These are phyloP conservation scores for Scylla paramamosain DNA, from an alignment of 1,140 invertebrate genomes.

Conservation along the genomic window DNA sequence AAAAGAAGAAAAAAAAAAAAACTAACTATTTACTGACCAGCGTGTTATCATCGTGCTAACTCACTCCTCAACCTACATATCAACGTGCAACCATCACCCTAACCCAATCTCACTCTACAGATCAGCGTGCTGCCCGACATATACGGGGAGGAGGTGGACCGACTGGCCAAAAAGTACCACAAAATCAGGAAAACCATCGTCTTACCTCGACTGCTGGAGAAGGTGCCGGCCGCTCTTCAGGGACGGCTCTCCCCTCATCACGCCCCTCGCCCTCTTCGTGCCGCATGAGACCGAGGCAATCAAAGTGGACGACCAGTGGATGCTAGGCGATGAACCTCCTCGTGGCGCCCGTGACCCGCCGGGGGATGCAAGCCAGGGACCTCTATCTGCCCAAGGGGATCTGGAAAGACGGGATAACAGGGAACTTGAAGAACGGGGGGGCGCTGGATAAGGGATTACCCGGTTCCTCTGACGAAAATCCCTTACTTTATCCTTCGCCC, in stretches of 20 bases:
- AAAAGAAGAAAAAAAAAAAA: no score
- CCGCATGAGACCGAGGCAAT: constrained; percentile 90
- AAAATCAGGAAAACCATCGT: constrained; percentile 70
- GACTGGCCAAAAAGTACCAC: constrained; percentile 27
- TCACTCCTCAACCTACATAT: no score
- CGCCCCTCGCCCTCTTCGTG: constrained; percentile 95
- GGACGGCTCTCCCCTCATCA: constrained; percentile 90
- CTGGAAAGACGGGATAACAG: constrained; percentile 94
- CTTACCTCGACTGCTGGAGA: constrained; percentile 78
- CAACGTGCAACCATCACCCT: no score
- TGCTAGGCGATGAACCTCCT: constrained; percentile 94
- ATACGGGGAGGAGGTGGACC: constrained; percentile 65
- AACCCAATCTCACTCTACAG: constrained; percentile 19
- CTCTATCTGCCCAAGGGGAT: constrained; percentile 93
- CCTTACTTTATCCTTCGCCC: constrained; percentile 59
- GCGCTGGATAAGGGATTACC: constrained; percentile 85
- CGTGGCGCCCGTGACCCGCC: constrained; percentile 92
- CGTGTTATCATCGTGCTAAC: no score
- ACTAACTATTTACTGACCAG: no score
- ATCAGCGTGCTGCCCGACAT: constrained; percentile 69
- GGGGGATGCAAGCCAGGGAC: constrained; percentile 84
- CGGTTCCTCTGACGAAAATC: constrained; percentile 64
- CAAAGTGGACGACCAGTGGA: constrained; percentile 92
- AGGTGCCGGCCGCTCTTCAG: constrained; percentile 85
- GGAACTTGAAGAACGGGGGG: constrained; percentile 90